These are phyloP conservation scores for Rhipidura dahli DNA, from an alignment of 2,113 vertebrate species.

Conservation along the genomic window DNA sequence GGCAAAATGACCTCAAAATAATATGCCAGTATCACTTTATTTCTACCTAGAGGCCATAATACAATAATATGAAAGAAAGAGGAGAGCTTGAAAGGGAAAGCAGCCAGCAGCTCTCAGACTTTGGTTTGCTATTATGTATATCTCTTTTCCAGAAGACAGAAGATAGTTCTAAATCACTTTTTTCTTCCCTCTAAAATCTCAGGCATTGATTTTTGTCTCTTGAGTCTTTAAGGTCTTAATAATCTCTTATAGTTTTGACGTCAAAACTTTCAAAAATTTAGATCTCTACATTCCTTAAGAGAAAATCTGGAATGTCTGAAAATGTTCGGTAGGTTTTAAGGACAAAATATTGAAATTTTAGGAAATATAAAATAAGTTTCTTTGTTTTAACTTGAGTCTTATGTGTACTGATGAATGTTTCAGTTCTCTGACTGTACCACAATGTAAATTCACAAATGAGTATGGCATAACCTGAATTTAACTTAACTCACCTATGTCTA, in stretches of 20 bases:
- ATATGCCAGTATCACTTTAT: not conserved
- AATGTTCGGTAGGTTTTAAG: not conserved
- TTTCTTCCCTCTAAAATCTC: not conserved
- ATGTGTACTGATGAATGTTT: accelerated
- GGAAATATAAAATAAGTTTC: not conserved
- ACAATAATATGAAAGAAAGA: not conserved
- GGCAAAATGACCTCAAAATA: not conserved
- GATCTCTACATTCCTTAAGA: not conserved
- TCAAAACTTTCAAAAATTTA: not conserved
- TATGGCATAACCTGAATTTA: not conserved
- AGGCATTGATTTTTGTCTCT: not conserved
- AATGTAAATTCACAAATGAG: not conserved
- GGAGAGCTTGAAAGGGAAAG: not conserved
- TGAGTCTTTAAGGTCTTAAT: not conserved
- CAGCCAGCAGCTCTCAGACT: not conserved
- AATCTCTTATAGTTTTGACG: not conserved
- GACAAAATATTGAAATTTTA: not conserved
- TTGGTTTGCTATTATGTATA: not conserved
- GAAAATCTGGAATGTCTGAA: not conserved
- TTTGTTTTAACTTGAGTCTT: not conserved
- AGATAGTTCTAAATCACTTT: not conserved
- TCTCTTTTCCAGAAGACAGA: not conserved
- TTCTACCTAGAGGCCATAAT: not conserved
- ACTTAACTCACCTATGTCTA: not conserved
- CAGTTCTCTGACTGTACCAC: not conserved